A percentile compares a stretch with the other conserved stretches of the same genome.
phyloP scores from a whole-genome alignment of 2,888 invertebrate species.

The Bugula neritina region DNA sequence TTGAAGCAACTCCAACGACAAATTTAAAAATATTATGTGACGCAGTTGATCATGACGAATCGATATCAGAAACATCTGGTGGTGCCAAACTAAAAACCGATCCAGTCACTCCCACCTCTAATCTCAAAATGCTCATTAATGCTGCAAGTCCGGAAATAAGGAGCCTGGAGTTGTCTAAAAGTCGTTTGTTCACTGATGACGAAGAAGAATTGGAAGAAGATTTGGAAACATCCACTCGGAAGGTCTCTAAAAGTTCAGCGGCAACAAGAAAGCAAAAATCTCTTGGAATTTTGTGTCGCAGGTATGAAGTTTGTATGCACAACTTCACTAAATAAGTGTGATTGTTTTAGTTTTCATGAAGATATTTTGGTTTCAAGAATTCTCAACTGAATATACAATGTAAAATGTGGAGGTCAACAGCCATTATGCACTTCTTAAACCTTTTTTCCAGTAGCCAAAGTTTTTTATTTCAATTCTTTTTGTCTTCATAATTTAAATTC shows the following conservation, averaged over 20 bases:
- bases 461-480: no score
- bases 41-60: constrained; percentile 22
- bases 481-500: no score
- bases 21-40: constrained; percentile 15
- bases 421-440: no score
- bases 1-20: neutral
- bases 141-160: constrained; percentile 58
- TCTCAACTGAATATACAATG: no score
- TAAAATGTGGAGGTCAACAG: no score
- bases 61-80: neutral
- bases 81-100: constrained; percentile 26
- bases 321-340: no score
- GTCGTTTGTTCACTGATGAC: constrained; percentile 23
- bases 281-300: constrained; percentile 48
- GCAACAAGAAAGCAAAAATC: constrained; percentile 48
- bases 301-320: constrained; percentile 37
- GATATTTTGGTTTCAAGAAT: no score
- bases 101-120: constrained; percentile 64
- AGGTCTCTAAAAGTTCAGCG: constrained; percentile 6
- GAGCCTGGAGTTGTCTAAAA: constrained; percentile 33
- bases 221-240: neutral
- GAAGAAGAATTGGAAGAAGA: constrained; percentile 26
- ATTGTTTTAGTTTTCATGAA: no score
- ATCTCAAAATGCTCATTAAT: constrained; percentile 64
- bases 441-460: no score